Evolutionary conservation across 1,140 invertebrate genomes (phyloP).

Genomic region (Caerostris darwini): DNA sequence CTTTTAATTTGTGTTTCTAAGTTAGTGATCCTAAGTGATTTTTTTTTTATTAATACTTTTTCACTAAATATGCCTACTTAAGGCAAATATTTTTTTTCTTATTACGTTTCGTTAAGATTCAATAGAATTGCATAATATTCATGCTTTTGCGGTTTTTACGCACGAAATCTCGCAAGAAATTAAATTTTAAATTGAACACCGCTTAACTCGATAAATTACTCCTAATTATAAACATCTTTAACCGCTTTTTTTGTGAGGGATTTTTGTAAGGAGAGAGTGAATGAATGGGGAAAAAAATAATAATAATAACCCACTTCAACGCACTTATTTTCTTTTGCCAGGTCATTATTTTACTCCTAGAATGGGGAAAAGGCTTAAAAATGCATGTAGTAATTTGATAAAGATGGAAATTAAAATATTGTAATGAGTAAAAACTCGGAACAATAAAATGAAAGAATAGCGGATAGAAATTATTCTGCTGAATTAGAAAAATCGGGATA

Average conservation of each 20-base stretch:
- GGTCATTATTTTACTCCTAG: not conserved
- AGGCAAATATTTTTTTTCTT: no score
- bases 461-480: not conserved
- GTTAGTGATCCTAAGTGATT: not conserved
- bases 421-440: conserved; percentile 37
- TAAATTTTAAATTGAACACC: not conserved
- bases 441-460: no score
- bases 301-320: no score
- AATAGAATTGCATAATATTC: conserved; percentile 11
- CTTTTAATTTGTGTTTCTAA: not conserved
- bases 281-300: no score
- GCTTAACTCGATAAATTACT: no score
- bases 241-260: no score
- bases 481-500: not conserved
- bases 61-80: not conserved
- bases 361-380: not conserved
- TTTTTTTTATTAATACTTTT: not conserved
- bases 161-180: not conserved
- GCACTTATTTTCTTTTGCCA: not conserved
- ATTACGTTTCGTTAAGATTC: not conserved
- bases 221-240: no score
- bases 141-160: not conserved
- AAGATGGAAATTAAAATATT: conserved; percentile 56
- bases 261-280: not conserved
- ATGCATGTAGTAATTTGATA: conserved; percentile 38